Evolutionary conservation across 2,888 invertebrate genomes (phyloP), one percentile per base, ranked within the genome.

Genomic region (Rhamphomyia laevipes): DNA sequence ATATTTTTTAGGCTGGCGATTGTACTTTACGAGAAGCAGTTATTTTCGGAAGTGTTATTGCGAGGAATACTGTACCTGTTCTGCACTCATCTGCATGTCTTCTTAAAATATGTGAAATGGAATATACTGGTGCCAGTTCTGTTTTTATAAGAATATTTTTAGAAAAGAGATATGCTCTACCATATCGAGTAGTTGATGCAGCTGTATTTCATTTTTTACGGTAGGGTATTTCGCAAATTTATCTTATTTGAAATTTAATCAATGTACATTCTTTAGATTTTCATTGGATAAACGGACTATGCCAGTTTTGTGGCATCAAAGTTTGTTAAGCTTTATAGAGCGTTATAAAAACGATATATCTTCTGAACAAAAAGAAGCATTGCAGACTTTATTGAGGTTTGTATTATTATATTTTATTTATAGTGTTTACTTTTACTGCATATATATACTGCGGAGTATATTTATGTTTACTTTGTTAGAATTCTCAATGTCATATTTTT

Each of bases 281-380:
- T 82, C 86, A 66, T 75, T 75, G 55, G 95, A 96, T 63, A 73
- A 74, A 45, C 78, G 94, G 49, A 82, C 82, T 57, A 74, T 99
- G 63, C 97, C 99, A 2, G 94, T 97, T 5, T 70, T 97, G 51
- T 99, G 97, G 99, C 96, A 99, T 70, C 97, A 97, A 68, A 82
- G 91, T 40, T 74, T 99, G 37, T 72, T 99, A 48, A 87, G 93
- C 6, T 95, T 99, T 74, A 86, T 86, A 1, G 94, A 97, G 71
- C 78, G 93, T 45, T 99, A 99, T 70, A 96, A 96, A 71, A 83
- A 86, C 51, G 94, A 96, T 67, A 83, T 99, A 55, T 92, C 91
- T 37, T 79, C 83, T 3, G 96, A 97, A 61, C 97, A 99, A 71
- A 82, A 84, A 61, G 90, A 93, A 62, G 83, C 87, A 1, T 70